A percentile compares a stretch with the other conserved stretches of the same genome.
These are phyloP conservation scores for Jordanella pulchra DNA, from an alignment of 2,797 vertebrate species.

Conservation along the genomic window DNA sequence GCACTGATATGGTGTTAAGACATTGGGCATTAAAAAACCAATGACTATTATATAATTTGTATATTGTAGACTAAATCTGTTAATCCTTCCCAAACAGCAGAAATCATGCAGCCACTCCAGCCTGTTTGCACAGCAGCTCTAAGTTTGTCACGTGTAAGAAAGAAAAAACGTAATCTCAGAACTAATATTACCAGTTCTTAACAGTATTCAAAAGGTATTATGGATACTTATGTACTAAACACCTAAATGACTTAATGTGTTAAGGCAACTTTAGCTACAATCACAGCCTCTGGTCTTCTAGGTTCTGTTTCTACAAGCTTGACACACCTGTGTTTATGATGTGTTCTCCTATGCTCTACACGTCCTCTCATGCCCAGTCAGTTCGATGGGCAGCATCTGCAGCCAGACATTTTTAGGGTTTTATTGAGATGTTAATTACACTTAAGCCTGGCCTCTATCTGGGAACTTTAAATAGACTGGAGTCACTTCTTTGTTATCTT, in stretches of 20 bases:
- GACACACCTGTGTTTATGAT: not conserved
- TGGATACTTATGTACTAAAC: not conserved
- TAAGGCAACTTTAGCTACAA: not conserved
- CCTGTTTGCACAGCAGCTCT: not conserved
- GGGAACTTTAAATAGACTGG: not conserved
- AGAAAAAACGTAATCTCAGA: not conserved
- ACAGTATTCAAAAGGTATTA: not conserved
- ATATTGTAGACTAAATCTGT: not conserved
- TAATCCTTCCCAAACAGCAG: not conserved
- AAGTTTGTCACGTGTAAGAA: not conserved
- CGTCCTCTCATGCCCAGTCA: not conserved
- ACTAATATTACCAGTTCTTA: not conserved
- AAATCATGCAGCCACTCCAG: not conserved
- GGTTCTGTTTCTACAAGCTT: not conserved
- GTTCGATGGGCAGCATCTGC: not conserved
- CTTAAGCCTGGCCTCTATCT: not conserved
- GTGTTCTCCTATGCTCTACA: not conserved
- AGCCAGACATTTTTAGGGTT: not conserved
- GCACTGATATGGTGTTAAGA: not conserved
- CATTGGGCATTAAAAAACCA: not conserved
- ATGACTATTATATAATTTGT: not conserved
- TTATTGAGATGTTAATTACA: not conserved
- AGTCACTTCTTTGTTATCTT: not conserved
- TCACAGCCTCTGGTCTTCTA: not conserved
- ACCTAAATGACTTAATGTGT: not conserved